Conservation (phyloP, 2,888 invertebrate genomes). For the Chouioia cunea region DNA sequence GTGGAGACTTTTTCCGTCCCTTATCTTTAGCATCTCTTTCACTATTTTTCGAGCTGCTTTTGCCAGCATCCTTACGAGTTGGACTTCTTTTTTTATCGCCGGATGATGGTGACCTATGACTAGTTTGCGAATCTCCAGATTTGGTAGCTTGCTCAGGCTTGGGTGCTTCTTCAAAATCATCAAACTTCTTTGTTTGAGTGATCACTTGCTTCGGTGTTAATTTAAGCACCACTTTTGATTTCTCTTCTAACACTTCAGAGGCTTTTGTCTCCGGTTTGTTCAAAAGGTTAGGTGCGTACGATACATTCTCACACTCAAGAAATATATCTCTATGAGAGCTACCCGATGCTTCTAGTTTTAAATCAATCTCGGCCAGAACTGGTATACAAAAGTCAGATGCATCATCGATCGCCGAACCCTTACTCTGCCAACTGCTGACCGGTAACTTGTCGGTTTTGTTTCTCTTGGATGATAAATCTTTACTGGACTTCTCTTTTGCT, state of each 20-base stretch:
- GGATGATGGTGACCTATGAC: conserved; percentile 51
- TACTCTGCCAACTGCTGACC: conserved; percentile 28
- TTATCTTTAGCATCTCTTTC: conserved; percentile 52
- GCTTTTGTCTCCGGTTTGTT: conserved; percentile 28
- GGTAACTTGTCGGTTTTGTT: conserved; percentile 20
- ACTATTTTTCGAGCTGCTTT: conserved; percentile 50
- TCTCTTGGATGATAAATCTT: conserved; percentile 7
- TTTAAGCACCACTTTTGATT: conserved; percentile 37
- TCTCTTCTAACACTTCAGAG: conserved; percentile 29
- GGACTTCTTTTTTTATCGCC: conserved; percentile 58
- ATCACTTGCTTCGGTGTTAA: conserved; percentile 44
- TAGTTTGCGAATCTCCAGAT: conserved; percentile 10
- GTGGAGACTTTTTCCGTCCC: conserved; percentile 39
- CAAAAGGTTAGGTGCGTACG: conserved; percentile 37
- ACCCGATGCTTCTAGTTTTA: conserved; percentile 36
- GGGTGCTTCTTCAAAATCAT: conserved; percentile 47
- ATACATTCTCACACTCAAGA: conserved; percentile 38
- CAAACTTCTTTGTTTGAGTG: conserved; percentile 50
- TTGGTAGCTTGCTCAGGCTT: conserved; percentile 18
- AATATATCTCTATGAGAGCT: conserved; percentile 43
- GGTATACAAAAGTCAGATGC: conserved; percentile 47
- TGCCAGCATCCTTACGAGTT: conserved; percentile 51
- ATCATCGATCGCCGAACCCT: conserved; percentile 32
- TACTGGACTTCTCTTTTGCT: too few relatives aligned
- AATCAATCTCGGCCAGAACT: conserved; percentile 44